phyloP scores from a whole-genome alignment of 2,888 invertebrate species.

The Cheiracanthium punctorium region DNA sequence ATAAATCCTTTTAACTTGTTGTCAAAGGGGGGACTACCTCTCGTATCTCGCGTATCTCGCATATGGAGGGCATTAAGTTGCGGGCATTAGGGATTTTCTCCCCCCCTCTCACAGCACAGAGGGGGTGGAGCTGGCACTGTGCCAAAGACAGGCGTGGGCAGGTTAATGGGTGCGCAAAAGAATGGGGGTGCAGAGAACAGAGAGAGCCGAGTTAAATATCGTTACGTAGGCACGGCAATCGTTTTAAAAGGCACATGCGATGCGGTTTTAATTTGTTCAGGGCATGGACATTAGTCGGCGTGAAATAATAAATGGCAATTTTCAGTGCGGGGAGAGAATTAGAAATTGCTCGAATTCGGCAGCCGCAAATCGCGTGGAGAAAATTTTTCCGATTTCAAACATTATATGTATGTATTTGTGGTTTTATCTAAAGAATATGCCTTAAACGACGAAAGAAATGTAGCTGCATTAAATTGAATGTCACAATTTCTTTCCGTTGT shows the following conservation, averaged over 20 bases:
- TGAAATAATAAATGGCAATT: no score
- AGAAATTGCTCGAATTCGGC: no score
- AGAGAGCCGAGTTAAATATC: background rate
- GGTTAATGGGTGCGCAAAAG: constrained; percentile 17
- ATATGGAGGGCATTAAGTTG: constrained; percentile 26
- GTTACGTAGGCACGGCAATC: background rate
- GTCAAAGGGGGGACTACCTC: constrained; percentile 12
- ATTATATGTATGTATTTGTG: no score
- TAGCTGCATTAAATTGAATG: no score
- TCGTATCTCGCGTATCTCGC: background rate
- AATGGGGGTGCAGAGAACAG: background rate
- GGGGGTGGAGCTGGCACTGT: constrained; percentile 25
- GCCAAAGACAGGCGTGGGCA: constrained; percentile 24
- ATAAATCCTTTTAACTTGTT: constrained; percentile 33
- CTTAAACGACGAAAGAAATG: no score
- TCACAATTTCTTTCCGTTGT: no score
- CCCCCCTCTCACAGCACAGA: background rate
- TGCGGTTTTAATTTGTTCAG: background rate
- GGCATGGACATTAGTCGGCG: background rate
- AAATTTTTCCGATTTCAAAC: no score
- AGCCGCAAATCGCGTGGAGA: no score
- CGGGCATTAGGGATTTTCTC: background rate
- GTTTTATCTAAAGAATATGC: no score
- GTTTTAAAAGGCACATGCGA: background rate
- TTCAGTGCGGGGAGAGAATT: no score